Evolutionary conservation across 2,113 vertebrate species (phyloP), one percentile per base, ranked within the genome.

Genomic region (Syngnathus scovelli): DNA sequence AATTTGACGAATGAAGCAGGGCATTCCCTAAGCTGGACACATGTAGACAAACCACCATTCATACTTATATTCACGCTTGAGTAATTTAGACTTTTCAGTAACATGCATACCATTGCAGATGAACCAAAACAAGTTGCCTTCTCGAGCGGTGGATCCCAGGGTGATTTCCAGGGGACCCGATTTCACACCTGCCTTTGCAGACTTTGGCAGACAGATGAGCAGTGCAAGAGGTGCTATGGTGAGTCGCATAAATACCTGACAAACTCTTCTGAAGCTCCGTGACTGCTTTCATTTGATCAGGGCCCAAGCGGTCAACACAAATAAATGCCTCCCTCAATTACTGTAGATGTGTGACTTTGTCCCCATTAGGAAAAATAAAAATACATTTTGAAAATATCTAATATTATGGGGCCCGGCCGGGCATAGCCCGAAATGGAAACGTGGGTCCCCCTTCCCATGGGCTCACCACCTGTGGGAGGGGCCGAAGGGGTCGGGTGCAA

Each of bases 181-280:
- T 77, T 99, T 99, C 90, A 99, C 97, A 0, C 97, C 97, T 6
- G 95, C 97, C 59, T 98, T 96, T 23, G 97, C 97, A 44, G 97
- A 99, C 80, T 98, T 99, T 82, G 94, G 95, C 82, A 92, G 96
- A 74, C 95, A 93, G 68, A 85, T 92, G 70, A 79, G 92, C 0
- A 92, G 94, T 68, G 94, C 93, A 78, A 92, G 95, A 83, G 94
- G 93, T 38, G 74, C 93, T n/a, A 72, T 93, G 67, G 96, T 95
- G 89, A 95, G 96, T 95, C 75, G 41, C 52, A 19, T 13, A 7
- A 3, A 1, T 15, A 59, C 27, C 15, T 13, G 6, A 44, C 21
- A 19, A 19, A 46, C 6, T 33, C 46, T 39, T 49, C 15, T 23
- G 23, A 18, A 36, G 21, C 9, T 62, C n/a, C 15, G 6, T 19